These are phyloP conservation scores for Dermatemys mawii DNA, from an alignment of 2,113 vertebrate species.

Conservation along the genomic window DNA sequence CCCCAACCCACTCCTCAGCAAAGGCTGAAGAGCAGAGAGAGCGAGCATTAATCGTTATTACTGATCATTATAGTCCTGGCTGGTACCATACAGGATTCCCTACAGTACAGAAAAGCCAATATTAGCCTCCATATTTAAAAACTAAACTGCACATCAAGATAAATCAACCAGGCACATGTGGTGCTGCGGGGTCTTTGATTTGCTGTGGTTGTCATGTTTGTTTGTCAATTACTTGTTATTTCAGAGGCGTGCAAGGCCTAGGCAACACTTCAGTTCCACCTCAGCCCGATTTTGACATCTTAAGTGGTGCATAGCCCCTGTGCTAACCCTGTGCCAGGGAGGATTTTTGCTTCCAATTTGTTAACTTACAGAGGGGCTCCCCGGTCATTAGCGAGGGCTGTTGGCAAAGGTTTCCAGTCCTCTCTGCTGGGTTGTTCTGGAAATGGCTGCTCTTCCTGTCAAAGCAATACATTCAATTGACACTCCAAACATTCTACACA, in stretches of 20 bases:
- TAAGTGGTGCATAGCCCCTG: not conserved
- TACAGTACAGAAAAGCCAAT: not conserved
- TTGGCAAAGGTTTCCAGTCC: not conserved
- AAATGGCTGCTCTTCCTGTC: not conserved
- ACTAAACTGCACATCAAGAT: not conserved
- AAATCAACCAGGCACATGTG: not conserved
- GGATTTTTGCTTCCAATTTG: not conserved
- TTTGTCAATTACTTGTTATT: not conserved
- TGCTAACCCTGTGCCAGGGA: not conserved
- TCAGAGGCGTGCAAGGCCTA: not conserved
- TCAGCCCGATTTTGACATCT: not conserved
- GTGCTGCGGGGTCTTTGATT: not conserved
- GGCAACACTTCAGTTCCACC: not conserved
- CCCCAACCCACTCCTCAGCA: not conserved
- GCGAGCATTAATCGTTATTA: not conserved
- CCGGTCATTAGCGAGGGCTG: not conserved
- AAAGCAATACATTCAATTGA: not conserved
- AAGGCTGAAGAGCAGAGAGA: not conserved
- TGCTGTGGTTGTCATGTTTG: not conserved
- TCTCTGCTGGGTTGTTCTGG: not conserved
- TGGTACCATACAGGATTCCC: not conserved
- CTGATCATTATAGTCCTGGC: not conserved
- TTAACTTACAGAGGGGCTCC: not conserved
- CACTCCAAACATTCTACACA: not conserved
- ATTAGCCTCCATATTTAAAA: slow-evolving; percentile 22